Evolutionary conservation across 37 sponge, comb jelly and placozoan genomes (phyloP).

Genomic region (Petrosia ficiformis): DNA sequence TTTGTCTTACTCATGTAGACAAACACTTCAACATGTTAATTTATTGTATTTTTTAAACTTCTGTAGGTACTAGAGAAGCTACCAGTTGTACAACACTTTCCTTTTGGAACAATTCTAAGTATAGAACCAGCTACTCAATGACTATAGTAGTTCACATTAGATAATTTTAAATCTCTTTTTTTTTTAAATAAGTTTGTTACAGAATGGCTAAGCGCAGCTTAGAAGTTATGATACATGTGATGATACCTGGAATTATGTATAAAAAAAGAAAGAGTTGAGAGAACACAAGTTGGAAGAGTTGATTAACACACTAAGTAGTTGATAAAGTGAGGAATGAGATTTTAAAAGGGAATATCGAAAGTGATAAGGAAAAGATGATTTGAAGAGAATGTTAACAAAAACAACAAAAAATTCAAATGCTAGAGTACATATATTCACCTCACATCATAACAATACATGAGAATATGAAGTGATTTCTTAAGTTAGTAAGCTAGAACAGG

Average conservation of each 20-base stretch:
- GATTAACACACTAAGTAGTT: background rate
- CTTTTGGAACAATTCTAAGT: constrained; percentile 86
- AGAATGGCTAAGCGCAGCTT: background rate
- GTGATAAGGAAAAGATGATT: background rate
- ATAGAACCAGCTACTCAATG: constrained; percentile 41
- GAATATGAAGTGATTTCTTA: constrained; percentile 1
- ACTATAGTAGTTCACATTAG: background rate
- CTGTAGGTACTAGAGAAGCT: constrained; percentile 84
- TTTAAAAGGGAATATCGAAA: background rate
- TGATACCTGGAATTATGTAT: background rate
- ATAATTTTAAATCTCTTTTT: background rate
- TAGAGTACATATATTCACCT: background rate
- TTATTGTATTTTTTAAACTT: background rate
- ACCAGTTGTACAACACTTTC: constrained; percentile 94
- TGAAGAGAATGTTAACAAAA: background rate
- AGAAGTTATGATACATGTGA: background rate
- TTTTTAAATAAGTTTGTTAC: background rate
- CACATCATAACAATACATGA: background rate
- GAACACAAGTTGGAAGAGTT: background rate
- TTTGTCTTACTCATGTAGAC: background rate
- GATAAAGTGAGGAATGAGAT: background rate
- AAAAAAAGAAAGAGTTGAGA: background rate
- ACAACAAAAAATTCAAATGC: background rate
- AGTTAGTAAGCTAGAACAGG: constrained; percentile 50
- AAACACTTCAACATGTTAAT: background rate